These are phyloP conservation scores for Dilophus febrilis DNA, from an alignment of 2,888 invertebrate species.

Conservation along the genomic window DNA sequence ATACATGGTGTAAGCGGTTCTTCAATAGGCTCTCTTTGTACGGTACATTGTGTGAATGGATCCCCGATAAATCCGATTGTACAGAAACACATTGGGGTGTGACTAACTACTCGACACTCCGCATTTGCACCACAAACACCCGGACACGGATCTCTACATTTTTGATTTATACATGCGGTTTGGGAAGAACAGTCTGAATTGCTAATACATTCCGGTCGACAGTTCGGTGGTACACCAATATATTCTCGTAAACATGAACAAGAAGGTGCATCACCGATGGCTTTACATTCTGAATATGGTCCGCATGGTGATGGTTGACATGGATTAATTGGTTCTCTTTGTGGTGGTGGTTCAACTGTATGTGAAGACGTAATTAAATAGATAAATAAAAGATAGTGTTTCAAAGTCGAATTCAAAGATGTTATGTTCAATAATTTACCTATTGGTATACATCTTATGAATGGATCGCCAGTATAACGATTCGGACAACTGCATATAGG, in stretches of 20 bases:
- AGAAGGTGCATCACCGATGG: constrained; percentile 44
- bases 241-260: constrained; percentile 42
- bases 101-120: constrained; percentile 54
- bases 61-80: constrained; percentile 44
- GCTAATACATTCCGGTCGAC: constrained; percentile 62
- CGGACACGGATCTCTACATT: constrained; percentile 65
- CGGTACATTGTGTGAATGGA: constrained; percentile 59
- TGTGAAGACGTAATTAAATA: constrained; percentile 7
- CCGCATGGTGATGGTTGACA: constrained; percentile 49
- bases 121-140: constrained; percentile 65
- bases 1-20: constrained; percentile 38
- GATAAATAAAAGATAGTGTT: neutral
- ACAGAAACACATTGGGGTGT: constrained; percentile 51
- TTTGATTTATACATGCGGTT: constrained; percentile 51
- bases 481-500: constrained; percentile 39
- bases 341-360: constrained; percentile 16
- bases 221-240: constrained; percentile 56
- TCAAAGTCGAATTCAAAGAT: neutral
- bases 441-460: constrained; percentile 17
- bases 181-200: constrained; percentile 50
- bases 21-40: constrained; percentile 22
- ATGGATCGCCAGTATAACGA: constrained; percentile 43
- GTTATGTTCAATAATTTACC: constrained; percentile 10
- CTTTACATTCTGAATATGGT: constrained; percentile 44
- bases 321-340: constrained; percentile 30